Conservation (phyloP, 2,888 invertebrate genomes). For the Hydraecia micacea region DNA sequence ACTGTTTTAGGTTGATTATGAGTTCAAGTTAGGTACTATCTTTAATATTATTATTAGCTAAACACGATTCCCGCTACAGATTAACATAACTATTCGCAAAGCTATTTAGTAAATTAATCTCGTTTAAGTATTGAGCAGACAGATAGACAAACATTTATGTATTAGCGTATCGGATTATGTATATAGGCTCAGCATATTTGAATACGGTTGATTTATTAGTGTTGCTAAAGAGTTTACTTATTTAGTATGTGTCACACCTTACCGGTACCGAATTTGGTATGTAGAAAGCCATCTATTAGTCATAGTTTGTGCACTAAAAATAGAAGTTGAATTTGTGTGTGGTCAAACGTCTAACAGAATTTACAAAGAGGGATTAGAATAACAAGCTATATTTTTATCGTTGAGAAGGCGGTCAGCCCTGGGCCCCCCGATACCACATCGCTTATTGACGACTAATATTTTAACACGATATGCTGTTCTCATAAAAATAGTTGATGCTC, state of each 20-base stretch:
- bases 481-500: background rate
- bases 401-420: background rate
- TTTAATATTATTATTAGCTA: too few species aligned
- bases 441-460: background rate
- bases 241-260: constrained; percentile 59
- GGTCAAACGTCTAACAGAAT: constrained; percentile 18
- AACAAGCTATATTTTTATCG: background rate
- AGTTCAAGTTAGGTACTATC: too few species aligned
- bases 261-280: constrained; percentile 58
- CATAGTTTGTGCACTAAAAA: constrained; percentile 45
- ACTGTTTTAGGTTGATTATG: too few species aligned
- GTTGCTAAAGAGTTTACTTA: constrained; percentile 42
- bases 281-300: constrained; percentile 61
- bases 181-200: constrained; percentile 27
- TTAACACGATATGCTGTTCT: too few species aligned
- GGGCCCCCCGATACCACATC: too few species aligned
- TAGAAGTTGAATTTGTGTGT: constrained; percentile 30
- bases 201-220: constrained; percentile 55
- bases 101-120: too few species aligned
- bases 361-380: constrained; percentile 10
- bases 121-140: background rate
- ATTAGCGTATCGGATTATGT: background rate
- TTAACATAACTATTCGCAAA: background rate
- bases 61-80: too few species aligned
- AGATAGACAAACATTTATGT: background rate